Evolutionary conservation across 1,140 invertebrate genomes (phyloP), one percentile per base, ranked within the genome.

Genomic region (Zaprionus ghesquierei): DNA sequence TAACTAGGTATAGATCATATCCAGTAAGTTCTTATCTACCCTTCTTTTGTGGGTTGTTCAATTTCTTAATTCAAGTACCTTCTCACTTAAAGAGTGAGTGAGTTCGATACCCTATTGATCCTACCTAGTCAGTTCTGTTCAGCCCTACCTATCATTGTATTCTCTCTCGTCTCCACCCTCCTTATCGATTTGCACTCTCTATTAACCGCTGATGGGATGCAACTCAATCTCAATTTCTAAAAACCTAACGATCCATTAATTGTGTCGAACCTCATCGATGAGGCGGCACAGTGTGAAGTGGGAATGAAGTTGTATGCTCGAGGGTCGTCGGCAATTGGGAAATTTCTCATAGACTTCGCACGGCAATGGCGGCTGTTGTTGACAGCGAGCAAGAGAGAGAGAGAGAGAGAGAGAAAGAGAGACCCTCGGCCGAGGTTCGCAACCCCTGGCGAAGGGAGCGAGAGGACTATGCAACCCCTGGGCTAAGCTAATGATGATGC

Each of bases 401-500:
- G 8, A 31, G 33, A 35, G 33, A n/a, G 33, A n/a, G 33, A 5
- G n/a, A 38, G 35, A 38, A 6, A n/a, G 9, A 46, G 18, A 46
- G 41, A 46, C 18, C 41, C 41, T 46, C 41, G 41, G 22, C 8
- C 12, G 41, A 46, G 41, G 4, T 49, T 25, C 9, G 49, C 66
- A 63, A 69, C 66, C 66, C 66, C 53, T 22, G 58, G 12, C 13
- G 18, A 22, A 46, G 18, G 5, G 6, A 46, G n/a, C 35, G 35
- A n/a, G 31, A 25, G 62, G 18, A 10, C 18, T 15, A n/a, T n/a
- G 23, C 33, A 56, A 56, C 61, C 68, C 44, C 61, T 56, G 23
- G 35, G n/a, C 33, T 68, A 49, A 55, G 69, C 63, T 72, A 68
- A 74, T 69, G 50, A 74, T 69, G 50, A 69, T 53, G 54, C 23